Evolutionary conservation across 2,797 vertebrate species (phyloP).

Genomic region (Phataginus tetradactyla): DNA sequence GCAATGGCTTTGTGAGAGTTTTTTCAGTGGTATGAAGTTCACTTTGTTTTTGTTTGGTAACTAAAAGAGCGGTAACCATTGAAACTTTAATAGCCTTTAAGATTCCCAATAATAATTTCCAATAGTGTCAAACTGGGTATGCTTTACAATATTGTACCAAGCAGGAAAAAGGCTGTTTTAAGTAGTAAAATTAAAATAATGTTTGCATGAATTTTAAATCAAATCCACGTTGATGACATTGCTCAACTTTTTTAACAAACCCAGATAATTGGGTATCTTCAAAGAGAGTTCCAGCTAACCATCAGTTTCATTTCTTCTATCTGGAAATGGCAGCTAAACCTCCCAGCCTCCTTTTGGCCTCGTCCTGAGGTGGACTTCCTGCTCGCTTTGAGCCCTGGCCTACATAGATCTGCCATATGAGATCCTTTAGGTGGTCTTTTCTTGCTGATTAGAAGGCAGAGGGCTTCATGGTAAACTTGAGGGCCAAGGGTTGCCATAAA

Average conservation of each 20-base stretch:
- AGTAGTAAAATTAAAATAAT: background rate
- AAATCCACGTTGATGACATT: background rate
- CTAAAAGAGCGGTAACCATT: background rate
- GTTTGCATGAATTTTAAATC: background rate
- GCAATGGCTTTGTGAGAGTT: background rate
- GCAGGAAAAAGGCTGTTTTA: background rate
- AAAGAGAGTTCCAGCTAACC: background rate
- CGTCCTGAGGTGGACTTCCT: background rate
- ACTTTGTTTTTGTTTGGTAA: background rate
- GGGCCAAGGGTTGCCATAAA: background rate
- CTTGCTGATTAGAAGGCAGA: background rate
- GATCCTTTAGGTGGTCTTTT: background rate
- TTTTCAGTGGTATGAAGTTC: background rate
- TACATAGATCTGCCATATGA: background rate
- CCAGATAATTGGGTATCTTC: background rate
- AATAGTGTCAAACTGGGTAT: background rate
- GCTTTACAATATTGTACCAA: background rate
- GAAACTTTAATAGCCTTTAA: background rate
- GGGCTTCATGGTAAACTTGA: background rate
- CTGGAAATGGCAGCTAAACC: background rate
- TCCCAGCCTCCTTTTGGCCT: background rate
- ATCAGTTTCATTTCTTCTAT: background rate
- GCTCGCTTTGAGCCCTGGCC: background rate
- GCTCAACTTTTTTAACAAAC: background rate
- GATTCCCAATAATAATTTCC: background rate